Percentiles rank a stretch among this genome's conserved stretches.
Evolutionary conservation across 2,113 vertebrate genomes (phyloP).

Genomic region (Chaenogobius annularis): DNA sequence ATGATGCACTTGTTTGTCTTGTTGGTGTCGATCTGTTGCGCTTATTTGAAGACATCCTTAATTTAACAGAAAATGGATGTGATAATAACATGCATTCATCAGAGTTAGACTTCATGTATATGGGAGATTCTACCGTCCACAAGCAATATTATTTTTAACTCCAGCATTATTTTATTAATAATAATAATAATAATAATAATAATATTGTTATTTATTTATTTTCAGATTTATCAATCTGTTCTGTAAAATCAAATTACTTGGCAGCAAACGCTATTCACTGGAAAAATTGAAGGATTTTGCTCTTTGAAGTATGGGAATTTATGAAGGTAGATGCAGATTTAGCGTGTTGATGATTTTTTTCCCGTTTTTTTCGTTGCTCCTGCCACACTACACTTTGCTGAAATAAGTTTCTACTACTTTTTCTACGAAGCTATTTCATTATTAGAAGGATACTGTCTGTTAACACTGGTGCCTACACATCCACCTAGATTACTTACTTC

Average conservation of each 20-base stretch:
- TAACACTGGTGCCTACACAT: conserved; percentile 64
- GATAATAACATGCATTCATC: conserved; percentile 67
- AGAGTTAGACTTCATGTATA: conserved; percentile 60
- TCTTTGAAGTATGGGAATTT: conserved; percentile 26
- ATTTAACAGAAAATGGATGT: conserved; percentile 25
- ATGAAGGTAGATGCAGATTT: conserved; percentile 46
- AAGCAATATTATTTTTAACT: conserved; percentile 62
- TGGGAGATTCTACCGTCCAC: conserved; percentile 67
- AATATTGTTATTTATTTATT: too few relatives aligned
- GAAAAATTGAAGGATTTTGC: conserved; percentile 48
- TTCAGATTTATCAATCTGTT: conserved; percentile 65
- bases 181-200: conserved; percentile 12
- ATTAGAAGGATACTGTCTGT: conserved; percentile 39
- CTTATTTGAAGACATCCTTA: conserved; percentile 37
- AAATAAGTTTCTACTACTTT: conserved; percentile 31
- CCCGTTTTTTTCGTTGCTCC: conserved; percentile 14
- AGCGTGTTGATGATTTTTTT: conserved; percentile 20
- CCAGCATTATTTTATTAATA: conserved; percentile 39
- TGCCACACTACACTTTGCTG: conserved; percentile 25
- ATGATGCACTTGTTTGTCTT: conserved; percentile 67
- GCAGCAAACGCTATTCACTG: conserved; percentile 71
- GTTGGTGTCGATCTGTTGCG: conserved; percentile 47
- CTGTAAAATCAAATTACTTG: conserved; percentile 58
- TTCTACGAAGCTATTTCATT: conserved; percentile 28
- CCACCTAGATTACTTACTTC: conserved; percentile 47